phyloP scores from a whole-genome alignment of 2,113 vertebrate species.

The Leuciscus idus region DNA sequence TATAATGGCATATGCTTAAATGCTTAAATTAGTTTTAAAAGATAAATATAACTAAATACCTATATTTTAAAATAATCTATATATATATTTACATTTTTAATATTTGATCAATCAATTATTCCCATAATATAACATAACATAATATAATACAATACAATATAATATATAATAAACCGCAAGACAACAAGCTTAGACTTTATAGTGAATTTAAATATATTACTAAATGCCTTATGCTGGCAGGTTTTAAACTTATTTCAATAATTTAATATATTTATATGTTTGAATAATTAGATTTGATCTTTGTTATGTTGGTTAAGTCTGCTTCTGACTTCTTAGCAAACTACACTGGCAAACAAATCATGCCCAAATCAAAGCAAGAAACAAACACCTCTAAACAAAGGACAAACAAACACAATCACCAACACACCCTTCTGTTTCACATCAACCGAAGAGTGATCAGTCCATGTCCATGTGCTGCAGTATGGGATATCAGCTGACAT shows the following conservation, averaged over 20 bases:
- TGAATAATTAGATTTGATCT: neutral
- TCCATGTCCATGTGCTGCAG: neutral
- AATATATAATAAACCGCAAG: neutral
- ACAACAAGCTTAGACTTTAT: too few species aligned
- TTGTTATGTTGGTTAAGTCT: neutral
- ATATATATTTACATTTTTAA: too few species aligned
- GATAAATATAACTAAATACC: too few species aligned
- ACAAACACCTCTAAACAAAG: neutral
- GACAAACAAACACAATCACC: neutral
- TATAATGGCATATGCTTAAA: too few species aligned
- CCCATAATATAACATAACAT: too few species aligned
- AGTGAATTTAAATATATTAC: neutral
- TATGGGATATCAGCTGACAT: constrained; percentile 19
- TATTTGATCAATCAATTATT: too few species aligned
- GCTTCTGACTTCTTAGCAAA: neutral
- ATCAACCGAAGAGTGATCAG: neutral
- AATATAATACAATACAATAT: neutral
- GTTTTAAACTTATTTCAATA: neutral
- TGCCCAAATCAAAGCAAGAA: neutral
- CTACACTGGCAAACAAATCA: neutral
- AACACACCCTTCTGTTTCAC: constrained; percentile 34
- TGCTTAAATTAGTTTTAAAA: too few species aligned
- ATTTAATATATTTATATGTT: neutral
- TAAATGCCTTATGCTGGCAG: neutral
- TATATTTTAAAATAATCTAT: too few species aligned